phyloP scores from a whole-genome alignment of 2,888 invertebrate species.

The Tridacna crocea region DNA sequence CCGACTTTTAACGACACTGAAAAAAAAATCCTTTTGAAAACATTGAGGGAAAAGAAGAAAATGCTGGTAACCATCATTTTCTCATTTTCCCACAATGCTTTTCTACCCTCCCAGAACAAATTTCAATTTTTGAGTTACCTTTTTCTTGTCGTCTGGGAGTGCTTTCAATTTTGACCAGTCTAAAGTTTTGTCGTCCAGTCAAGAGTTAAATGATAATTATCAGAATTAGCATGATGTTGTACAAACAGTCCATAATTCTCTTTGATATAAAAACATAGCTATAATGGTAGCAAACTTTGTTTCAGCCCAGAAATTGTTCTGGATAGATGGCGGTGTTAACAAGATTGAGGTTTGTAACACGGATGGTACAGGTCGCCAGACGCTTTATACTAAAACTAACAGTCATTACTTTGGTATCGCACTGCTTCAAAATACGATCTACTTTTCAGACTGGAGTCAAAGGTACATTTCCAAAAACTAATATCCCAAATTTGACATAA shows the following conservation, averaged over 20 bases:
- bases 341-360: slow-evolving; percentile 64
- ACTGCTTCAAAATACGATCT: slow-evolving; percentile 59
- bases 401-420: slow-evolving; percentile 71
- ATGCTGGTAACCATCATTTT: too few relatives aligned
- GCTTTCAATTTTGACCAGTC: too few relatives aligned
- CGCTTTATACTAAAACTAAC: slow-evolving; percentile 30
- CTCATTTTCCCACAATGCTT: too few relatives aligned
- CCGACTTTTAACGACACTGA: too few relatives aligned
- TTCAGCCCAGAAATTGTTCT: slow-evolving; percentile 71
- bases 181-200: too few relatives aligned
- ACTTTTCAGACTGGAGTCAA: slow-evolving; percentile 73
- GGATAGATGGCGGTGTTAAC: slow-evolving; percentile 73
- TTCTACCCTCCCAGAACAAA: too few relatives aligned
- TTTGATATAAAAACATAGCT: not conserved
- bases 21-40: too few relatives aligned
- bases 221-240: not conserved
- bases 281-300: not conserved
- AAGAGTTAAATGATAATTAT: too few relatives aligned
- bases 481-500: not conserved
- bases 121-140: too few relatives aligned
- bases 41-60: too few relatives aligned
- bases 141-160: too few relatives aligned
- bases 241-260: not conserved
- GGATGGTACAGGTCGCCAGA: slow-evolving; percentile 64
- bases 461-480: slow-evolving; percentile 48